Percentiles rank a stretch among this genome's conserved stretches.
Evolutionary conservation across 2,888 invertebrate genomes (phyloP).

Genomic region (Euspilapteryx auroguttella): DNA sequence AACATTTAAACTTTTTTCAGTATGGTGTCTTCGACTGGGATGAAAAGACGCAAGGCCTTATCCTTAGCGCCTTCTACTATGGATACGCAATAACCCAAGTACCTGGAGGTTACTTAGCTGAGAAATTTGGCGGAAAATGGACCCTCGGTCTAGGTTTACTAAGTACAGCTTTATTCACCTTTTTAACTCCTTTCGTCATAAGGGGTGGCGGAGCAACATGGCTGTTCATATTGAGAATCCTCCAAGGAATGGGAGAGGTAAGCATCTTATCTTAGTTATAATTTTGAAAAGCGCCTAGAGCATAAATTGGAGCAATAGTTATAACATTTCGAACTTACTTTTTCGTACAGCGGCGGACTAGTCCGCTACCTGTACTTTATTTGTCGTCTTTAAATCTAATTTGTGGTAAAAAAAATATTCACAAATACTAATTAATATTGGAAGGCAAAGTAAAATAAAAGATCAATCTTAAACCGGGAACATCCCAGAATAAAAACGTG

Average conservation of each 20-base stretch:
- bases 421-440: too few relatives aligned
- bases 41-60: constrained; percentile 70
- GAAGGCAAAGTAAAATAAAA: too few relatives aligned
- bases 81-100: constrained; percentile 83
- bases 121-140: constrained; percentile 84
- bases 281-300: too few relatives aligned
- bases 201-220: constrained; percentile 47
- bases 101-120: constrained; percentile 81
- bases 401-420: too few relatives aligned
- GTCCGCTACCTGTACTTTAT: too few relatives aligned
- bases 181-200: constrained; percentile 77
- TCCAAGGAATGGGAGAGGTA: constrained; percentile 81
- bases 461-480: too few relatives aligned
- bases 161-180: constrained; percentile 78
- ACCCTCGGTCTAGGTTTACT: constrained; percentile 80
- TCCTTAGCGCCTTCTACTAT: constrained; percentile 82
- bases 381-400: too few relatives aligned
- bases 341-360: too few relatives aligned
- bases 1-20: constrained; percentile 16
- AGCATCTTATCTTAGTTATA: constrained; percentile 5
- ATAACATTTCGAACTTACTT: too few relatives aligned
- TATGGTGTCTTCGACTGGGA: constrained; percentile 66
- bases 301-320: too few relatives aligned
- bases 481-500: too few relatives aligned
- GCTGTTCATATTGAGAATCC: constrained; percentile 60